Percentiles rank a stretch among this genome's conserved stretches.
Evolutionary conservation across 1,140 invertebrate genomes (phyloP).

Genomic region (Potamilus streckersoni): DNA sequence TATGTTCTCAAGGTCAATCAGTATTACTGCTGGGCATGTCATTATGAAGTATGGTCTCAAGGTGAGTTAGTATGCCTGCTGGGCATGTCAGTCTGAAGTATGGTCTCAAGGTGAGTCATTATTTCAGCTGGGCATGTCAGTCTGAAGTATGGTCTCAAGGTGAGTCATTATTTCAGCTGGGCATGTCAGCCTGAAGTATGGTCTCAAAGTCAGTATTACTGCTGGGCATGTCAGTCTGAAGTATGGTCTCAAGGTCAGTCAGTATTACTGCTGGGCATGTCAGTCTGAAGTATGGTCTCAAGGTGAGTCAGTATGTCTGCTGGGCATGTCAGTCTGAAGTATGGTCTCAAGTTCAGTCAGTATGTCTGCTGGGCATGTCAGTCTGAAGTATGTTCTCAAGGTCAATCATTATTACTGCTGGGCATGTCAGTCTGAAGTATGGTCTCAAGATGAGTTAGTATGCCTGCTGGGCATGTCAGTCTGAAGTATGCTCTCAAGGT

Average conservation of each 20-base stretch:
- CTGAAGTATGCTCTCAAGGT: constrained; percentile 85
- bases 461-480: constrained; percentile 94
- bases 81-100: constrained; percentile 93
- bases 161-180: constrained; percentile 93
- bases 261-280: constrained; percentile 97
- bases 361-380: constrained; percentile 94
- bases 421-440: constrained; percentile 91
- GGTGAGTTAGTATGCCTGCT: constrained; percentile 89
- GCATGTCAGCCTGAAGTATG: constrained; percentile 90
- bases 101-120: constrained; percentile 83
- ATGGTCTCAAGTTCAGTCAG: too few relatives aligned
- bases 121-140: constrained; percentile 96
- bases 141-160: constrained; percentile 85
- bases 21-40: constrained; percentile 95
- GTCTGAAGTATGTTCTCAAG: constrained; percentile 87
- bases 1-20: too few relatives aligned
- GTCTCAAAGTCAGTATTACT: constrained; percentile 91
- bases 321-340: constrained; percentile 93
- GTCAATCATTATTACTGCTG: constrained; percentile 91
- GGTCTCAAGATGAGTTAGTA: constrained; percentile 85
- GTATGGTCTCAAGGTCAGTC: constrained; percentile 80
- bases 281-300: constrained; percentile 90
- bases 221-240: constrained; percentile 94
- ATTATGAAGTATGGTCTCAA: constrained; percentile 89
- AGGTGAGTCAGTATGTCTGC: constrained; percentile 97